These are phyloP conservation scores for Coptotermes formosanus DNA, from an alignment of 1,140 invertebrate species.

Conservation along the genomic window DNA sequence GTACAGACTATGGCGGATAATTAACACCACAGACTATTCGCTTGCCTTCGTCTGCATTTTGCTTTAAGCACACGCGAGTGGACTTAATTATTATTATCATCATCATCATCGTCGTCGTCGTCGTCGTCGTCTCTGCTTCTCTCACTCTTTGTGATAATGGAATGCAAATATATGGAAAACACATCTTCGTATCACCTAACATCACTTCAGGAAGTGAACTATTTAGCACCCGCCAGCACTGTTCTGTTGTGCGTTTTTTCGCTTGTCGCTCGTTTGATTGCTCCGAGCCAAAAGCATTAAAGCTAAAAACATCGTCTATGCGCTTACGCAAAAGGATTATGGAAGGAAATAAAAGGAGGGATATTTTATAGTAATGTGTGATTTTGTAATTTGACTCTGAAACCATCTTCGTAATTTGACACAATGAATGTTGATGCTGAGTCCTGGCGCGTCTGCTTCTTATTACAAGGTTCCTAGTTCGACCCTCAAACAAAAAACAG, in stretches of 20 bases:
- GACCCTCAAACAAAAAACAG: too few relatives aligned
- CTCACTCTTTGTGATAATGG: neutral
- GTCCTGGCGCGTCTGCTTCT: too few relatives aligned
- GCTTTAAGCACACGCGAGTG: neutral
- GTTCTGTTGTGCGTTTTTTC: neutral
- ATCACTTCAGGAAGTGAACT: neutral
- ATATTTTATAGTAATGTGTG: too few relatives aligned
- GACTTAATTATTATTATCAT: neutral
- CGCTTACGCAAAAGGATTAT: too few relatives aligned
- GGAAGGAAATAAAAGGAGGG: too few relatives aligned
- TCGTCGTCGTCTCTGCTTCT: neutral
- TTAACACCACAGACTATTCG: too few relatives aligned
- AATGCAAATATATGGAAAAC: conserved; percentile 6
- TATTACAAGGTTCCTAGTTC: too few relatives aligned
- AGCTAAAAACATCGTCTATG: neutral
- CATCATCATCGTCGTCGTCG: neutral
- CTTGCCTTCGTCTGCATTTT: too few relatives aligned
- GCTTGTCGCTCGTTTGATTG: neutral
- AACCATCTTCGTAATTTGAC: too few relatives aligned
- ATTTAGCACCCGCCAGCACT: neutral
- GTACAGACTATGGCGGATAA: too few relatives aligned
- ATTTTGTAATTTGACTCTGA: too few relatives aligned
- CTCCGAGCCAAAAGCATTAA: neutral
- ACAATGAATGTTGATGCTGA: too few relatives aligned
- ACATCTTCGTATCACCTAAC: neutral